A percentile compares a stretch with the other conserved stretches of the same genome.
Conservation (phyloP, 2,888 invertebrate species). For the Andrena fulva region DNA sequence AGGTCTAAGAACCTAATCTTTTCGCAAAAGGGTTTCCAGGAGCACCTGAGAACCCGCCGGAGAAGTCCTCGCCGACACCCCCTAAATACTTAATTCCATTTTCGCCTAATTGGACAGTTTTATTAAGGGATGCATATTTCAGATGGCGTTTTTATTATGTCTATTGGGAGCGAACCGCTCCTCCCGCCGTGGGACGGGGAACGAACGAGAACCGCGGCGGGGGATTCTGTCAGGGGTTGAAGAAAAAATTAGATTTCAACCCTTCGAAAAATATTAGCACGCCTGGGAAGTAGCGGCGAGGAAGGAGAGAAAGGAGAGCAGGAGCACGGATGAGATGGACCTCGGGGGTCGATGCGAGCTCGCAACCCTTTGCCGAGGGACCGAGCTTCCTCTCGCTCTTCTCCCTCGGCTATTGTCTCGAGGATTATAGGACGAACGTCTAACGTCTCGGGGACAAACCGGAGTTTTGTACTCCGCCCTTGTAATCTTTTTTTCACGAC, state of each 20-base stretch:
- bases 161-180: slow-evolving; percentile 79
- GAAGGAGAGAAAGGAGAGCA: slow-evolving; percentile 44
- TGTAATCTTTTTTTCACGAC: slow-evolving; percentile 13
- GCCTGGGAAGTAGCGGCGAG: slow-evolving; percentile 55
- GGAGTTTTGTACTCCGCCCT: slow-evolving; percentile 39
- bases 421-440: slow-evolving; percentile 82
- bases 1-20: slow-evolving; percentile 78
- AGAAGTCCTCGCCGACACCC: slow-evolving; percentile 75
- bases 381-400: slow-evolving; percentile 41
- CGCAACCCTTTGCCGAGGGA: slow-evolving; percentile 73
- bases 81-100: slow-evolving; percentile 84
- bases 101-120: slow-evolving; percentile 84
- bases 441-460: slow-evolving; percentile 77
- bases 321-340: slow-evolving; percentile 36
- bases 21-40: slow-evolving; percentile 75
- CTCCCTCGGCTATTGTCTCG: slow-evolving; percentile 76
- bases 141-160: slow-evolving; percentile 84
- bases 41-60: slow-evolving; percentile 71
- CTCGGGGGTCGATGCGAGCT: slow-evolving; percentile 57
- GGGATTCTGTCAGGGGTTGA: slow-evolving; percentile 65
- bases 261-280: slow-evolving; percentile 83
- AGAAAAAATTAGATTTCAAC: slow-evolving; percentile 83
- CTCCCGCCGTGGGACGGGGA: neutral
- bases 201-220: slow-evolving; percentile 28
- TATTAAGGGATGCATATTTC: slow-evolving; percentile 85